A percentile compares a stretch with the other conserved stretches of the same genome.
Conservation (phyloP, 1,140 invertebrate genomes). For the Plutomurus gul region DNA sequence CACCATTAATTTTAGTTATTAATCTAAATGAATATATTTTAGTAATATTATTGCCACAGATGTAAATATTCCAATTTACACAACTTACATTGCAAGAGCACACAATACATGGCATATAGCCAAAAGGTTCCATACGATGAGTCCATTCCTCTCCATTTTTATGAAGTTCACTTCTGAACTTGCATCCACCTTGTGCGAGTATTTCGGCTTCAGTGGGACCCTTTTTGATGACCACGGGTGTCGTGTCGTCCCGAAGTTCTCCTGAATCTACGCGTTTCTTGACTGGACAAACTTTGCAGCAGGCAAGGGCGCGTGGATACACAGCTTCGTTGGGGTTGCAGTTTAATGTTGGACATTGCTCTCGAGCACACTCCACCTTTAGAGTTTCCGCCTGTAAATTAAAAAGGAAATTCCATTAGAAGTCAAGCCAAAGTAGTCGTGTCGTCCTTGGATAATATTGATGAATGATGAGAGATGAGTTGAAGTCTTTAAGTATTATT, state of each 20-base stretch:
- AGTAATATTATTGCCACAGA: constrained; percentile 36
- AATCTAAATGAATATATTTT: background rate
- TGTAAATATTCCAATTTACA: constrained; percentile 18
- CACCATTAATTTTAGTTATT: constrained; percentile 1
- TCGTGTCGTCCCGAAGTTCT: constrained; percentile 40
- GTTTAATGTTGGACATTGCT: constrained; percentile 71
- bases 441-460: constrained; percentile 20
- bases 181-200: constrained; percentile 75
- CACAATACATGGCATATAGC: constrained; percentile 81
- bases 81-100: constrained; percentile 81
- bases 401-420: background rate
- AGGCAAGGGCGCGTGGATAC: constrained; percentile 73
- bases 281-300: constrained; percentile 73
- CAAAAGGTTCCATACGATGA: constrained; percentile 75
- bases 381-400: constrained; percentile 64
- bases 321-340: constrained; percentile 73
- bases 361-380: constrained; percentile 73
- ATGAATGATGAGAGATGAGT: constrained; percentile 28
- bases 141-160: constrained; percentile 84
- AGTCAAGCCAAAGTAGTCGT: constrained; percentile 9
- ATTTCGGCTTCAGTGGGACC: constrained; percentile 66
- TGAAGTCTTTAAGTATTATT: constrained; percentile 4
- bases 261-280: constrained; percentile 48
- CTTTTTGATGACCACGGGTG: constrained; percentile 55
- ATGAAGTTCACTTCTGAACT: constrained; percentile 66